These are phyloP conservation scores for Bombyx mandarina DNA, from an alignment of 1,140 invertebrate genomes.

Conservation along the genomic window DNA sequence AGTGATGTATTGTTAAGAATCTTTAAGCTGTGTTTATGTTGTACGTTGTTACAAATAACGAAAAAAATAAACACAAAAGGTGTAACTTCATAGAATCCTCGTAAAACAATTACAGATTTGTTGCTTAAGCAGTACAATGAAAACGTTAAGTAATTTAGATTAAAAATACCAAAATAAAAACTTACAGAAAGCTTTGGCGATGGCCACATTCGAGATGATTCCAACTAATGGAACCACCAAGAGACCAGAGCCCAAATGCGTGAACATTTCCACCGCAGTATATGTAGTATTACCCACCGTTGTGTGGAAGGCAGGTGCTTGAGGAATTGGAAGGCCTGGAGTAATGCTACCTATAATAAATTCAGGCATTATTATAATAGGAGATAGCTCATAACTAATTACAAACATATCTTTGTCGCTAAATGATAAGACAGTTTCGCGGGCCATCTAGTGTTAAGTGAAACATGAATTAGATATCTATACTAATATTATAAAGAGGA, in stretches of 20 bases:
- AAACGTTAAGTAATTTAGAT: too few relatives aligned
- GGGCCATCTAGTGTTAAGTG: too few relatives aligned
- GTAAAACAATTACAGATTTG: too few relatives aligned
- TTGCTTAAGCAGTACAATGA: too few relatives aligned
- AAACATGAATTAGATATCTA: too few relatives aligned
- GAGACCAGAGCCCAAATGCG: slow-evolving; percentile 76
- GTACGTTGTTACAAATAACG: too few relatives aligned
- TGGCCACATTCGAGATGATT: slow-evolving; percentile 83
- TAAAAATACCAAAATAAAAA: slow-evolving; percentile 6
- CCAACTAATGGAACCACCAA: slow-evolving; percentile 81
- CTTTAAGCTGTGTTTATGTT: too few relatives aligned
- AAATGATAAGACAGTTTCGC: not conserved
- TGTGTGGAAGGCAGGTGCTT: slow-evolving; percentile 71
- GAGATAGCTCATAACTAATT: slow-evolving; percentile 13
- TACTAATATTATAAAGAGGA: too few relatives aligned
- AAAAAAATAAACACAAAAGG: too few relatives aligned
- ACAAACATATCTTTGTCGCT: not conserved
- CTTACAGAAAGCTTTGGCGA: slow-evolving; percentile 84
- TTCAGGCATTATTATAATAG: too few relatives aligned
- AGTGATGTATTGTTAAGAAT: too few relatives aligned
- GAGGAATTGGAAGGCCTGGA: slow-evolving; percentile 74
- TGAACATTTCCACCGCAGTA: slow-evolving; percentile 72
- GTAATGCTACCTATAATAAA: slow-evolving; percentile 66
- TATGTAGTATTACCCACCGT: slow-evolving; percentile 72
- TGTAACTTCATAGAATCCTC: too few relatives aligned